These are phyloP conservation scores for Styela plicata DNA, from an alignment of 23 tunicate genomes.

Conservation along the genomic window DNA sequence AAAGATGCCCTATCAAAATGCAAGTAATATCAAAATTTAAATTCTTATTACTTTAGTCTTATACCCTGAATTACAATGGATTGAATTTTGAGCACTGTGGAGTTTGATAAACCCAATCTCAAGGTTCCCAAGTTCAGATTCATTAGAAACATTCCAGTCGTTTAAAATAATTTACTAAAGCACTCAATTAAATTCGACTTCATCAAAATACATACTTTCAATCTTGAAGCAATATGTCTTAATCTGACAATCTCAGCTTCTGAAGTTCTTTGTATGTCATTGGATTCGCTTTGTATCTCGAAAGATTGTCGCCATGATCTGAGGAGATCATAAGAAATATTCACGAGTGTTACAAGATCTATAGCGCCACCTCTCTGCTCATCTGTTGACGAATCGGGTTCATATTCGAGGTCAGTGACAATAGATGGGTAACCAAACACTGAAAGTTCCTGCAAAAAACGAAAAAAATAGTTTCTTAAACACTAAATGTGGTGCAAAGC, in stretches of 20 bases:
- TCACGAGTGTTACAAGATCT: constrained; percentile 50
- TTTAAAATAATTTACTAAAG: too few species aligned
- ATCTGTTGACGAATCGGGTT: neutral
- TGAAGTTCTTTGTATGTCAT: constrained; percentile 31
- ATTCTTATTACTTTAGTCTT: too few species aligned
- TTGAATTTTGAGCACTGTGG: too few species aligned
- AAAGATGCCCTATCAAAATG: too few species aligned
- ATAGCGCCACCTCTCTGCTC: constrained; percentile 1
- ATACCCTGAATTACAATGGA: too few species aligned
- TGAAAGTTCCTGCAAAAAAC: constrained; percentile 62
- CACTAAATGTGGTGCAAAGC: too few species aligned
- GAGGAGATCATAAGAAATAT: constrained; percentile 66
- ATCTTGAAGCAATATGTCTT: constrained; percentile 50
- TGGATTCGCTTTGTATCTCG: constrained; percentile 41
- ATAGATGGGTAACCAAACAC: constrained; percentile 81
- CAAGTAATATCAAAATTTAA: too few species aligned
- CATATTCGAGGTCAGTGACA: neutral
- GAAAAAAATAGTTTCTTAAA: too few species aligned
- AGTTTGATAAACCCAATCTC: too few species aligned
- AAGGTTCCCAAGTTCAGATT: too few species aligned
- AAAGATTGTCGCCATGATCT: constrained; percentile 36
- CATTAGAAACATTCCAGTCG: too few species aligned
- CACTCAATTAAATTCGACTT: too few species aligned
- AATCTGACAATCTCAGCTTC: constrained; percentile 58
- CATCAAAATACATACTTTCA: constrained; percentile 41